phyloP scores from a whole-genome alignment of 2,797 vertebrate genomes.

The Pampus argenteus region DNA sequence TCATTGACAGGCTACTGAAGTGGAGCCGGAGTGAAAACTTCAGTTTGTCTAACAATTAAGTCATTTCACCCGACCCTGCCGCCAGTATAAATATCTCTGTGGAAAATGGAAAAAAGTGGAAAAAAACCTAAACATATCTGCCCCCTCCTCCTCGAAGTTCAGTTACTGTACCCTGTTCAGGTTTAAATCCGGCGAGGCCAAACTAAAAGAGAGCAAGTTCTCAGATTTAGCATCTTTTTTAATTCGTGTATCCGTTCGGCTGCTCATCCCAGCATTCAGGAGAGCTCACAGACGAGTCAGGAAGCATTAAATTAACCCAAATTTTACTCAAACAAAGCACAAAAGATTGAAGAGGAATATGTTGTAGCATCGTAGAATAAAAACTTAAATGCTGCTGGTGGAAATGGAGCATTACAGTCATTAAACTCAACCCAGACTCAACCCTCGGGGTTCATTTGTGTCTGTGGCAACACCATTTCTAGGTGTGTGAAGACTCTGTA shows the following conservation, averaged over 20 bases:
- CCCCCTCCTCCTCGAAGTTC: slow-evolving; percentile 53
- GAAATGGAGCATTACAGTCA: slow-evolving; percentile 3
- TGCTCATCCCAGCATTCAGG: background rate
- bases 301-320: background rate
- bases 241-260: slow-evolving; percentile 15
- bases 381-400: background rate
- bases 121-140: slow-evolving; percentile 30
- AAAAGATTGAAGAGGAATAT: background rate
- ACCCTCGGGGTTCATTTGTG: slow-evolving; percentile 33
- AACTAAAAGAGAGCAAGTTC: slow-evolving; percentile 20
- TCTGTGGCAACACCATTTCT: slow-evolving; percentile 23
- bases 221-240: slow-evolving; percentile 14
- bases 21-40: background rate
- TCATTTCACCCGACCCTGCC: slow-evolving; percentile 12
- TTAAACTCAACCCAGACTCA: slow-evolving; percentile 17
- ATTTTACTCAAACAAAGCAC: background rate
- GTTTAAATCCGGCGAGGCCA: slow-evolving; percentile 54
- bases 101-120: no score
- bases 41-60: slow-evolving; percentile 22
- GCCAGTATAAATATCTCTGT: slow-evolving; percentile 48
- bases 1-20: slow-evolving; percentile 25
- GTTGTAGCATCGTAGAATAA: background rate
- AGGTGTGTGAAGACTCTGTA: slow-evolving; percentile 52
- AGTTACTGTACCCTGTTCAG: slow-evolving; percentile 59
- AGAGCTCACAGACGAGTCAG: background rate